Evolutionary conservation across 2,113 vertebrate genomes (phyloP).

Genomic region (Saccopteryx leptura): DNA sequence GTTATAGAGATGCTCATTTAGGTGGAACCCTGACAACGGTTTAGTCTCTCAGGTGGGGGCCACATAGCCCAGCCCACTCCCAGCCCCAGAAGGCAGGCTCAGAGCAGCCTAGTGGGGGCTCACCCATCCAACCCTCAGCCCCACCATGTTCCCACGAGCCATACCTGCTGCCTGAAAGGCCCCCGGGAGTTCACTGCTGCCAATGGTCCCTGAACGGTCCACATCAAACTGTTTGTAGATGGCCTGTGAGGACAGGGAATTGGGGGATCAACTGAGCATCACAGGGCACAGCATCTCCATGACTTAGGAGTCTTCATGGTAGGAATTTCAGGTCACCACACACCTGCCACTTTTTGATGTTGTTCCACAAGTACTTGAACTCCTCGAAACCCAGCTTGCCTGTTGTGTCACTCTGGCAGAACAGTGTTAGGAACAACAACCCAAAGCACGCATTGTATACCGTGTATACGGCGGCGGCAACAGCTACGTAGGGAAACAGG

Average conservation of each 20-base stretch:
- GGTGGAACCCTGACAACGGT: conserved; percentile 90
- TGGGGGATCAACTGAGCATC: not conserved
- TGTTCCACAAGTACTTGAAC: conserved; percentile 96
- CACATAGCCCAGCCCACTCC: not conserved
- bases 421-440: conserved; percentile 81
- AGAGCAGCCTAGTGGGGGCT: not conserved
- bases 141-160: not conserved
- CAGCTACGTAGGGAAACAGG: not conserved
- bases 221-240: conserved; percentile 91
- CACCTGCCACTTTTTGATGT: conserved; percentile 96
- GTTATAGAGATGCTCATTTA: conserved; percentile 90
- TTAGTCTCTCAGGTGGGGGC: not conserved
- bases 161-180: conserved; percentile 94
- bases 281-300: not conserved
- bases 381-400: conserved; percentile 96
- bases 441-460: not conserved
- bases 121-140: not conserved
- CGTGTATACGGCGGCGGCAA: not conserved
- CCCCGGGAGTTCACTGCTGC: conserved; percentile 89
- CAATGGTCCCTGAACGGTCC: conserved; percentile 91
- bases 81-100: not conserved
- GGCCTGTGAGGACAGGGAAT: conserved; percentile 81
- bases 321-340: not conserved
- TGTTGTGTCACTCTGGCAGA: conserved; percentile 92
- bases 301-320: not conserved